A percentile compares a stretch with the other conserved stretches of the same genome.
Evolutionary conservation across 23 tunicate genomes (phyloP).

Genomic region (Ascidia mentula): DNA sequence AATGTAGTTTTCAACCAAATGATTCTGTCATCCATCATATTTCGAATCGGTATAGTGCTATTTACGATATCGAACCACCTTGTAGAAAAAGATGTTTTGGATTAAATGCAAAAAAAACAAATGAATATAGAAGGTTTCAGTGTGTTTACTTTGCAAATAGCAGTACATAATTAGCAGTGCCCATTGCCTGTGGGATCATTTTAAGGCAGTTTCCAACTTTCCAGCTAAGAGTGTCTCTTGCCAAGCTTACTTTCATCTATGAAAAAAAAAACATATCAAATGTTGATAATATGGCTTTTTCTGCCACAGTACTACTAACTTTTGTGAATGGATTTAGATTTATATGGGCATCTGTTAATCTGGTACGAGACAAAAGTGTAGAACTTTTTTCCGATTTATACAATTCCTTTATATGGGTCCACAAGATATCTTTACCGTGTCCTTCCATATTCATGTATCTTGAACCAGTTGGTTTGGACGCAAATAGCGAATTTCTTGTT

Average conservation of each 20-base stretch:
- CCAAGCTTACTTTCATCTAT: background rate
- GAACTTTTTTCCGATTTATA: background rate
- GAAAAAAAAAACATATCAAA: too few species aligned
- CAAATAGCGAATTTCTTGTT: background rate
- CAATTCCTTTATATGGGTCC: background rate
- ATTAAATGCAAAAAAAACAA: too few species aligned
- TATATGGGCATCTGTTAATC: background rate
- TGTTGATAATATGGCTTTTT: background rate
- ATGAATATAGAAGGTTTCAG: background rate
- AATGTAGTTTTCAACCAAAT: background rate
- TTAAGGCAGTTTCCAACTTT: background rate
- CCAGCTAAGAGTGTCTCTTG: background rate
- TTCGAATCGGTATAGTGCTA: background rate
- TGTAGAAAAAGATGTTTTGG: too few species aligned
- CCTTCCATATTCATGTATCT: background rate
- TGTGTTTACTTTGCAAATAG: background rate
- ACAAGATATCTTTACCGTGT: background rate
- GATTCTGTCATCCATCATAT: background rate
- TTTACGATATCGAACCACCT: constrained; percentile 12
- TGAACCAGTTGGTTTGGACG: background rate
- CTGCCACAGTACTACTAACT: background rate
- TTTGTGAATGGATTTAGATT: background rate
- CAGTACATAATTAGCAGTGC: background rate
- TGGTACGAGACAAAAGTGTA: background rate
- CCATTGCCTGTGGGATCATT: background rate